A percentile compares a stretch with the other conserved stretches of the same genome.
Conservation (phyloP, 2,888 invertebrate species). For the Mythimna lalbum region DNA sequence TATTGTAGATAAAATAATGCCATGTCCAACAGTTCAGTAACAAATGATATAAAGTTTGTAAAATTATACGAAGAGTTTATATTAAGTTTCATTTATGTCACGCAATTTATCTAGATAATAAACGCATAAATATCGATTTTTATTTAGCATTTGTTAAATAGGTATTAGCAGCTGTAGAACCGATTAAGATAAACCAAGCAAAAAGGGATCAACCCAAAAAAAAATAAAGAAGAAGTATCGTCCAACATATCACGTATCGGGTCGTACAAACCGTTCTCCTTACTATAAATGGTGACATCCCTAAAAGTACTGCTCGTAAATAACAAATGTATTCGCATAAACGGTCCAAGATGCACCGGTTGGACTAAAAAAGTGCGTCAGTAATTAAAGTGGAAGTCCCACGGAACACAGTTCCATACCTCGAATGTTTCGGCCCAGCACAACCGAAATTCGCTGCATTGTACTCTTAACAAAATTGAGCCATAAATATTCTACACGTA, state of each 20-base stretch:
- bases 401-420: constrained; percentile 76
- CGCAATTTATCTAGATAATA: background rate
- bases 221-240: constrained; percentile 31
- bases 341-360: constrained; percentile 74
- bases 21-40: constrained; percentile 9
- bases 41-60: background rate
- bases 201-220: constrained; percentile 46
- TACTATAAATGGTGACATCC: constrained; percentile 81
- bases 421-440: constrained; percentile 73
- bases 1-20: constrained; percentile 21
- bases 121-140: background rate
- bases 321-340: constrained; percentile 84
- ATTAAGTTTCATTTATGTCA: constrained; percentile 8
- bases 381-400: constrained; percentile 84
- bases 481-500: constrained; percentile 87
- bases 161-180: constrained; percentile 2
- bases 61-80: background rate
- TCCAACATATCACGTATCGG: constrained; percentile 69
- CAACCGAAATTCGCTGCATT: constrained; percentile 81
- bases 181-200: constrained; percentile 35
- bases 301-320: constrained; percentile 85
- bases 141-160: background rate
- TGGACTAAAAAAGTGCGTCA: constrained; percentile 75
- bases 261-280: constrained; percentile 73
- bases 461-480: constrained; percentile 82